These are phyloP conservation scores for Thermophis baileyi DNA, from an alignment of 2,113 vertebrate genomes.

Conservation along the genomic window DNA sequence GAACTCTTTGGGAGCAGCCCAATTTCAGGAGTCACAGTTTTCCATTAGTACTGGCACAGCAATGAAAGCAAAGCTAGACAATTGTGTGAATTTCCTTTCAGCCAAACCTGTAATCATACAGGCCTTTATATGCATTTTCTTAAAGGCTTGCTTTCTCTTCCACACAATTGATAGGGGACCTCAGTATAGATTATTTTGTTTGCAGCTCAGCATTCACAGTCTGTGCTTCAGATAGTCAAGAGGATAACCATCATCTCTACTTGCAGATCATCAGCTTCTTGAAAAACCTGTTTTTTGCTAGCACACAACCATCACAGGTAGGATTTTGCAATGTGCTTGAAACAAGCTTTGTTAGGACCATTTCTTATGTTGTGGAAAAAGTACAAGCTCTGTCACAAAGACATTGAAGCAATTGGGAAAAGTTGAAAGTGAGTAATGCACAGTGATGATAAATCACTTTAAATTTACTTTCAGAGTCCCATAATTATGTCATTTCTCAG, in stretches of 20 bases:
- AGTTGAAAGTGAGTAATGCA: background rate
- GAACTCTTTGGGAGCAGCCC: background rate
- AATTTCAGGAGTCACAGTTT: background rate
- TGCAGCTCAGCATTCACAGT: constrained; percentile 57
- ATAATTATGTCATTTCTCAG: background rate
- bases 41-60: background rate
- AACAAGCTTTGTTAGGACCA: background rate
- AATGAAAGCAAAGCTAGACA: background rate
- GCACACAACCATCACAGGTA: constrained; percentile 66
- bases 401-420: background rate
- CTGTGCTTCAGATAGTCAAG: constrained; percentile 52
- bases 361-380: background rate
- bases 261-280: constrained; percentile 70
- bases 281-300: constrained; percentile 57
- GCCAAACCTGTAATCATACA: background rate
- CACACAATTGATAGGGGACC: background rate
- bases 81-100: background rate
- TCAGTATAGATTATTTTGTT: constrained; percentile 38
- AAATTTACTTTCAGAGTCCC: background rate
- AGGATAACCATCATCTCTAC: constrained; percentile 67
- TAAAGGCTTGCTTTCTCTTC: background rate
- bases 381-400: background rate
- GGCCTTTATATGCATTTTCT: background rate
- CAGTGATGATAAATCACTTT: background rate
- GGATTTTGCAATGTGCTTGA: constrained; percentile 22